Evolutionary conservation across 2,113 vertebrate species (phyloP).

Genomic region (Lepus europaeus): DNA sequence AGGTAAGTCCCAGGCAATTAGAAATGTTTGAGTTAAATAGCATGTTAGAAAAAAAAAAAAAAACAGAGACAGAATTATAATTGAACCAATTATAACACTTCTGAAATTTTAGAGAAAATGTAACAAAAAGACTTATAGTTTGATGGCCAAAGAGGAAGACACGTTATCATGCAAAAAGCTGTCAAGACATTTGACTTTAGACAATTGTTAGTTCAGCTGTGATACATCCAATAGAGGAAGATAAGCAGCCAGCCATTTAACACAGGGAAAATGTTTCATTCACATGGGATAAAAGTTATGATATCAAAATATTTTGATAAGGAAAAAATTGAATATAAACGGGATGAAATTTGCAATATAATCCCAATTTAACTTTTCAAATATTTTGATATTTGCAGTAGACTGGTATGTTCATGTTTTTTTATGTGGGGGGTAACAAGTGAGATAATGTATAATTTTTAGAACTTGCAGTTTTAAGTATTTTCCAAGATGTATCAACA

Average conservation of each 20-base stretch:
- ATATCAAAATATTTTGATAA: not conserved
- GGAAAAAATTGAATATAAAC: not conserved
- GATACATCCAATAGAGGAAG: not conserved
- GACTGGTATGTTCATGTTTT: not conserved
- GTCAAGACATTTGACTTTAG: not conserved
- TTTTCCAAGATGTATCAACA: not conserved
- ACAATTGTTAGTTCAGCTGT: not conserved
- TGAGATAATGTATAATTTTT: not conserved
- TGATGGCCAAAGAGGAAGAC: no score
- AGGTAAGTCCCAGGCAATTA: not conserved
- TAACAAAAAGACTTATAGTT: not conserved
- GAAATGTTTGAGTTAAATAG: not conserved
- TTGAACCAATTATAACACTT: not conserved
- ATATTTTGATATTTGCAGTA: not conserved
- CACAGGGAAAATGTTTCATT: not conserved
- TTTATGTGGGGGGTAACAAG: not conserved
- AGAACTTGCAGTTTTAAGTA: not conserved
- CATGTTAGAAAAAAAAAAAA: not conserved
- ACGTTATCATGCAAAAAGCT: not conserved
- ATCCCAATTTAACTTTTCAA: not conserved
- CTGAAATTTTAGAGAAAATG: not conserved
- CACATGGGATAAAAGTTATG: not conserved
- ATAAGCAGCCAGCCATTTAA: not conserved
- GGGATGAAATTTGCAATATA: not conserved
- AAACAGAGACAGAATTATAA: not conserved